phyloP scores from a whole-genome alignment of 1,140 invertebrate genomes.

The Pantala flavescens region DNA sequence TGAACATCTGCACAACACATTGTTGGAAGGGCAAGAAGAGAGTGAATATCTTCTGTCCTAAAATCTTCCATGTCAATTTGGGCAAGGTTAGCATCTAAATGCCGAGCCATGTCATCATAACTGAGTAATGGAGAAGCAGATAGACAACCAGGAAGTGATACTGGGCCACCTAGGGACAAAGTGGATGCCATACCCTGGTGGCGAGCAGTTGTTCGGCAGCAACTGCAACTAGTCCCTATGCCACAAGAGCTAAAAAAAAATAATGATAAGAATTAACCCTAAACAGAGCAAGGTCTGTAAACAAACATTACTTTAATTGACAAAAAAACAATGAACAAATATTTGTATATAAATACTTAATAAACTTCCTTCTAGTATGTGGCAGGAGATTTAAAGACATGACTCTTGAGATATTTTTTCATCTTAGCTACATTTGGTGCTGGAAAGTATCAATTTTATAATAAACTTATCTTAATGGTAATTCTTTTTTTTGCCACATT shows the following conservation, averaged over 20 bases:
- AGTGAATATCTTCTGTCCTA: constrained; percentile 80
- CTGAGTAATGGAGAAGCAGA: not conserved
- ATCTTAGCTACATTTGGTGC: no score
- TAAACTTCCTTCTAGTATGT: no score
- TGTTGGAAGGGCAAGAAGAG: constrained; percentile 63
- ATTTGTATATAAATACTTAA: no score
- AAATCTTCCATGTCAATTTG: constrained; percentile 93
- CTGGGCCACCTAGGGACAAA: not conserved
- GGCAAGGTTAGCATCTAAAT: constrained; percentile 83
- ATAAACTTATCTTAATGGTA: no score
- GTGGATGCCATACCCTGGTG: not conserved
- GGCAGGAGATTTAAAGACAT: no score
- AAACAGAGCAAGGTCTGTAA: no score
- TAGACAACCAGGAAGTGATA: not conserved
- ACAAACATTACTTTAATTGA: no score
- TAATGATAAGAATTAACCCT: no score
- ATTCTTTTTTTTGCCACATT: no score
- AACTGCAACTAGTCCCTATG: not conserved
- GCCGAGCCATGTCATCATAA: constrained; percentile 75
- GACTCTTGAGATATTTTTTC: no score
- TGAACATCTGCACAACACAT: constrained; percentile 46
- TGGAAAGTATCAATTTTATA: no score
- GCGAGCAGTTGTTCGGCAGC: not conserved
- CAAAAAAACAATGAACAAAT: no score
- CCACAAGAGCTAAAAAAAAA: not conserved